Conservation (phyloP, 2,888 invertebrate species). For the Noctua janthe region DNA sequence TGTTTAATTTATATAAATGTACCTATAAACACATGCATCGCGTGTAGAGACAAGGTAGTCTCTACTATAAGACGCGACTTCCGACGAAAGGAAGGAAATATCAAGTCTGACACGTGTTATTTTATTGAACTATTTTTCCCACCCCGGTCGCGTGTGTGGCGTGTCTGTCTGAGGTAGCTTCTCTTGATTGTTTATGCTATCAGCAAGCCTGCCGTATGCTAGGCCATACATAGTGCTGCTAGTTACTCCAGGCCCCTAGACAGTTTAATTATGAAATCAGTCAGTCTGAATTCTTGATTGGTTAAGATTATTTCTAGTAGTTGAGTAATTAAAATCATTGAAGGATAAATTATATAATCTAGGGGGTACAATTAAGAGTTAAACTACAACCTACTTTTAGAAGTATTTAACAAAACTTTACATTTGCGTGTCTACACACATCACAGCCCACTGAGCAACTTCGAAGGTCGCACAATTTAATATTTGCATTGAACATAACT, state of each 20-base stretch:
- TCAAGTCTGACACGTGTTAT: slow-evolving; percentile 10
- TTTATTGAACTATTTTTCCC: slow-evolving; percentile 26
- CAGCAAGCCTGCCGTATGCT: background rate
- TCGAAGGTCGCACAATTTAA: slow-evolving; percentile 46
- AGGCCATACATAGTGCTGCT: background rate
- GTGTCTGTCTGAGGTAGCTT: background rate
- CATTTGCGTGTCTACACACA: slow-evolving; percentile 50
- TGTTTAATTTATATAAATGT: background rate
- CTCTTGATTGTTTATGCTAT: background rate
- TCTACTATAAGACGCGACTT: slow-evolving; percentile 15
- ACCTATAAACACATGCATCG: background rate
- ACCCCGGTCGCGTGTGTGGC: background rate
- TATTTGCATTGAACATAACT: slow-evolving; percentile 29
- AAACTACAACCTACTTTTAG: slow-evolving; percentile 39
- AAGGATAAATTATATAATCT: background rate
- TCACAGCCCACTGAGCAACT: slow-evolving; percentile 45
- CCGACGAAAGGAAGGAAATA: slow-evolving; percentile 42
- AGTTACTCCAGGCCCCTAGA: background rate
- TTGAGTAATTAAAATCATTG: background rate
- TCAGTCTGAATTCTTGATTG: background rate
- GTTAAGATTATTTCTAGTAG: background rate
- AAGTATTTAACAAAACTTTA: slow-evolving; percentile 35
- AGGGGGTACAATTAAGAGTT: slow-evolving; percentile 4
- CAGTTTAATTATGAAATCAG: background rate
- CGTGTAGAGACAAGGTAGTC: slow-evolving; percentile 15